Percentiles rank a stretch among this genome's conserved stretches.
Evolutionary conservation across 2,888 invertebrate genomes (phyloP).

Genomic region (Chydorus sphaericus): DNA sequence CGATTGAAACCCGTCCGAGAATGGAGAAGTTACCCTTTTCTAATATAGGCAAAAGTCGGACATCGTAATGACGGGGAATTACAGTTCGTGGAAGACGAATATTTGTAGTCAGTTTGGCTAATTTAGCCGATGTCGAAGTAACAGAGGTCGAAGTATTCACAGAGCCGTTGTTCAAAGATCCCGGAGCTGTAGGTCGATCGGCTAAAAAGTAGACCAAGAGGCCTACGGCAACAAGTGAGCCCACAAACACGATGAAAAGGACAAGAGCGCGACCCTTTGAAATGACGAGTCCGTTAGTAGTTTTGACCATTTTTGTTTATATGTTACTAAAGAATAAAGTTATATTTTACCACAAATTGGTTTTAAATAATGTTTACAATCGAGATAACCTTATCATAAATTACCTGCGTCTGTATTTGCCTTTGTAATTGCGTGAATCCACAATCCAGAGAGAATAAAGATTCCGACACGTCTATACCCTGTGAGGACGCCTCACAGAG

Average conservation of each 20-base stretch:
- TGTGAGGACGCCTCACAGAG: no score
- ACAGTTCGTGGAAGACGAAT: conserved; percentile 9
- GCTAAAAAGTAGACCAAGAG: conserved; percentile 10
- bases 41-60: conserved; percentile 19
- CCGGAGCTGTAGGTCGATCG: not conserved
- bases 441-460: no score
- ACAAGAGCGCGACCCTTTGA: not conserved
- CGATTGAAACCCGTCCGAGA: conserved; percentile 18
- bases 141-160: not conserved
- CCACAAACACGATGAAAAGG: not conserved
- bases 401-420: no score
- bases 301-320: not conserved
- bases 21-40: conserved; percentile 19
- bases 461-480: no score
- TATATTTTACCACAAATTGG: no score
- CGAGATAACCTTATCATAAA: no score
- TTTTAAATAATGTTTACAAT: no score
- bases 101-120: not conserved
- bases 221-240: conserved; percentile 1
- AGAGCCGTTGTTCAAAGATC: not conserved
- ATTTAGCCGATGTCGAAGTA: not conserved
- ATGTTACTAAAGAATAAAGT: no score
- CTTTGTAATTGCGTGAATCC: no score
- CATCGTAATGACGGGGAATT: conserved; percentile 12
- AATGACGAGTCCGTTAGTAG: not conserved